Base-by-base conservation (phyloP, 1,140 invertebrate species). In the Drepana arcuata region DNA sequence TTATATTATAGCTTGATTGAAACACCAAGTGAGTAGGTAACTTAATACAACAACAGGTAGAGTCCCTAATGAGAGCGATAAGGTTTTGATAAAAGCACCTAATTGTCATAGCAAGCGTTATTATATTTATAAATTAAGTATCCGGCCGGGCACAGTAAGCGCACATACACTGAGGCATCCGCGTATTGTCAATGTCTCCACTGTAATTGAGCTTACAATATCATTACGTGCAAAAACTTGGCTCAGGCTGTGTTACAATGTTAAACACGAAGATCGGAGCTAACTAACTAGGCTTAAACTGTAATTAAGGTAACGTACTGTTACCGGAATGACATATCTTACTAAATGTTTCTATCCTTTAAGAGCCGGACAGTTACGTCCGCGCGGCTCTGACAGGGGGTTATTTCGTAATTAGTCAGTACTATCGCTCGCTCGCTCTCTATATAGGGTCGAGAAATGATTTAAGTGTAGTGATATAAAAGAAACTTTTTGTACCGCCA, bases 261-360 rank as follows among this genome's bases (percentile, higher is more conserved):
- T 68, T 63, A 65, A 65, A 66, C 65, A 60, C 47, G 45, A 62
- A 61, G 54, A 70, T 64, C 55, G 48, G 50, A 65, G 52, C 53
- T 53, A 55, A 60, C 57, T 66, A 64, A 63, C 58, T 64, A 47
- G 57, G 49, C 48, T 69, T 62, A 60, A 64, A 57, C 53, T 57
- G 68, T 47, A 68, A 79, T 79, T 79, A 77, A 66, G 60, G 49
- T 57, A 56, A 66, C 58, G 56, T 63, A 66, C 71, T 69, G 62
- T 72, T 73, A 75, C 71, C 64, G 64, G 62, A 64, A 56, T 72
- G 54, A 69, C 71, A 79, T 79, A 59, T 70, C 68, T 74, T 32
- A 65, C 63, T 79, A 75, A 79, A 74, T 74, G 64, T 71, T 79
- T 74, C 64, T 72, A 74, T 66, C 68, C 72, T 72, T 78, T 77